Percentiles rank a stretch among this genome's conserved stretches.
phyloP scores from a whole-genome alignment of 2,113 vertebrate species.

The Hippocampus comes region DNA sequence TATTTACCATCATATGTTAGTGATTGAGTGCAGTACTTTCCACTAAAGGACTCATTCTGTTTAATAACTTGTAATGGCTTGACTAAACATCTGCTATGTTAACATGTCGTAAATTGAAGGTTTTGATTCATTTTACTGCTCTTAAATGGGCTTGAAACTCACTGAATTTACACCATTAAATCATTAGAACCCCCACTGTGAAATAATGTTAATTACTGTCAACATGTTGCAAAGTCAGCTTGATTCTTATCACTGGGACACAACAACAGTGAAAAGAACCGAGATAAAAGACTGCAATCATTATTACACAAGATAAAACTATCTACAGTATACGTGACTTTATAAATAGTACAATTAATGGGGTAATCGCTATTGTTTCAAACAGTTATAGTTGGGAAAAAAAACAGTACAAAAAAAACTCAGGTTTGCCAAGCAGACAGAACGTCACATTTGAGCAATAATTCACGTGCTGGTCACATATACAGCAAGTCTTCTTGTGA shows the following conservation, averaged over 20 bases:
- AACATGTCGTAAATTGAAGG: not conserved
- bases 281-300: not conserved
- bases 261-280: not conserved
- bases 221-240: not conserved
- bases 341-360: too few species aligned
- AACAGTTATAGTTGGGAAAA: not conserved
- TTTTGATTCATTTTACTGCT: not conserved
- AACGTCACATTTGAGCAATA: not conserved
- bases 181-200: not conserved
- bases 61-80: too few species aligned
- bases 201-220: constrained; percentile 4
- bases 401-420: not conserved
- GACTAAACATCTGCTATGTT: too few species aligned
- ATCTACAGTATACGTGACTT: too few species aligned
- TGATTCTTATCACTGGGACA: not conserved
- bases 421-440: not conserved
- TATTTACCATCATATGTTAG: too few species aligned
- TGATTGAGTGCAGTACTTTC: too few species aligned
- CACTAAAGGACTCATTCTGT: too few species aligned
- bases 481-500: constrained; percentile 1
- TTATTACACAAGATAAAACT: too few species aligned
- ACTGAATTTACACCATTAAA: constrained; percentile 1
- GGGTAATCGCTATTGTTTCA: not conserved
- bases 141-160: not conserved
- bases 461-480: constrained; percentile 1